A percentile compares a stretch with the other conserved stretches of the same genome.
Conservation (phyloP, 2,113 vertebrate species). For the Calyptommatus sinebrachiatus region DNA sequence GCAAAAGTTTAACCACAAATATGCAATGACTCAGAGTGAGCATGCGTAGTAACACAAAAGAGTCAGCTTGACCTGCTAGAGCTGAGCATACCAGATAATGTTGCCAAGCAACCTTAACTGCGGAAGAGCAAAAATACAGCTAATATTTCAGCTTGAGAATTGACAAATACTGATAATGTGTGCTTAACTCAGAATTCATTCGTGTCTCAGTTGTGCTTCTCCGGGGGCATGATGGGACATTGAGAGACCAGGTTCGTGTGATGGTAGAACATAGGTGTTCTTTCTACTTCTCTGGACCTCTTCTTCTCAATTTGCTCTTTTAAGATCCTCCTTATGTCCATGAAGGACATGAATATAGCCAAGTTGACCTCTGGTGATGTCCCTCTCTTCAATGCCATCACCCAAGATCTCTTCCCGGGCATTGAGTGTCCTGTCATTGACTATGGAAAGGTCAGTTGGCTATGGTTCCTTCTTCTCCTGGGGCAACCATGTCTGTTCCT, state of each 20-base stretch:
- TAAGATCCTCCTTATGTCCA: constrained; percentile 83
- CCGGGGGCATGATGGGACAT: neutral
- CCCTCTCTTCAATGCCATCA: constrained; percentile 82
- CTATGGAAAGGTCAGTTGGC: constrained; percentile 74
- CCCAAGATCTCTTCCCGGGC: constrained; percentile 84
- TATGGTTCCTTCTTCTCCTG: no score
- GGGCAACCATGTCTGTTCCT: neutral
- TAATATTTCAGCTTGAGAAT: no score
- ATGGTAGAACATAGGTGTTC: neutral
- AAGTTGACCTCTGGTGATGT: constrained; percentile 80
- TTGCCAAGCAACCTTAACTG: no score
- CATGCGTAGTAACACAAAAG: no score
- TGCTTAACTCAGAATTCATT: neutral
- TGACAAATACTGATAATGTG: no score
- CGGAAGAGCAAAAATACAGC: no score
- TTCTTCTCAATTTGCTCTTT: no score
- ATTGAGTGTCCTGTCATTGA: constrained; percentile 75
- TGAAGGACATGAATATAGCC: constrained; percentile 89
- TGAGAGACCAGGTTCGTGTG: neutral
- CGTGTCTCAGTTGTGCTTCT: neutral
- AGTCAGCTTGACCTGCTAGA: no score
- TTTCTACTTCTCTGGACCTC: neutral
- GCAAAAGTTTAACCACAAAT: no score
- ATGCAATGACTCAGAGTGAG: no score
- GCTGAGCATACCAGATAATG: no score